Base-by-base conservation (phyloP, 2,113 vertebrate genomes). In the Heloderma charlesbogerti region DNA sequence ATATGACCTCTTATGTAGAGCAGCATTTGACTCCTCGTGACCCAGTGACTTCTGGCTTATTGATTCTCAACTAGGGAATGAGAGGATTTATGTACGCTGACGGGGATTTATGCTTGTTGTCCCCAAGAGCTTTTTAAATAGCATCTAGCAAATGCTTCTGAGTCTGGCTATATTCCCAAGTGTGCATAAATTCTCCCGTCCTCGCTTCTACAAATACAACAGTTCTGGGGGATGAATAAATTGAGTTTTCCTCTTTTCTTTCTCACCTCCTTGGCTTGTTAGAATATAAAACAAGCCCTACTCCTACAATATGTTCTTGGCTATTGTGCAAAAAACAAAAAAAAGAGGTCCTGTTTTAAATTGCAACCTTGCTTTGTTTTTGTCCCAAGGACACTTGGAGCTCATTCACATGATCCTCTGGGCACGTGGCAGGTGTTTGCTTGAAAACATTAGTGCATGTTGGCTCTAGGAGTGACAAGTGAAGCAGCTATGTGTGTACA, bases 41-140 rank as follows among this genome's bases (percentile, higher is more conserved):
- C 78, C n/a, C 8, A 78, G 45, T 63, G 91, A 57, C 34, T 88
- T 1, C 77, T 31, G 34, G 0, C 89, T 86, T 79, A 77, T 71
- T 90, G 90, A 69, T 93, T 75, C 43, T 37, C 89, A 79, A 51
- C 37, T 1, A 25, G 79, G 91, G 82, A 91, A 71, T 77, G 67
- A 1, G 67, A 75, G 16, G 51, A 51, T 93, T n/a, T n/a, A 4
- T 12, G 3, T 40, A 31, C 27, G 12, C 86, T 72, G 77, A 75
- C 86, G 82, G 48, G 31, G 75, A 86, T 91, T 84, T 86, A 12
- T 29, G 37, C 18, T 92, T 34, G 3, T 25, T 72, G 5, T 91
- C 43, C 40, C 29, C 88, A 51, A 75, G 51, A 31, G 72, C 63
- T 2, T 88, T 95, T 92, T 51, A 91, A 89, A 80, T 48, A 60